phyloP scores from a whole-genome alignment of 53 echinoderm and acorn worm genomes.

The Echinometra lucunter region DNA sequence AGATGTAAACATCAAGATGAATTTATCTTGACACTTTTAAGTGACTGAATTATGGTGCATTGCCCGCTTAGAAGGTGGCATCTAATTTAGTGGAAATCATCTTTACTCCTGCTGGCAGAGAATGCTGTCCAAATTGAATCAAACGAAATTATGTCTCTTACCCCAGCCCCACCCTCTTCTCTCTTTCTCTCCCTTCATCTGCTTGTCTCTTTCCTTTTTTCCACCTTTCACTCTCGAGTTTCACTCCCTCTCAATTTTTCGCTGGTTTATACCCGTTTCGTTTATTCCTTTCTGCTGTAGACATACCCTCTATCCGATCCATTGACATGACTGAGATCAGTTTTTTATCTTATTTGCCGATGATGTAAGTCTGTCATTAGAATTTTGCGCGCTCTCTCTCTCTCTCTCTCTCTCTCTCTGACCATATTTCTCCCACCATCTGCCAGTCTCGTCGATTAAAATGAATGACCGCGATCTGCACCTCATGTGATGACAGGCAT shows the following conservation, averaged over 20 bases:
- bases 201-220: neutral
- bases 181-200: neutral
- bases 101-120: slow-evolving; percentile 38
- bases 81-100: slow-evolving; percentile 19
- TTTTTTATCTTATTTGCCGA: neutral
- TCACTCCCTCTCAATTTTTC: neutral
- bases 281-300: neutral
- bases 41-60: neutral
- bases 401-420: neutral
- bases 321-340: neutral
- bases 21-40: slow-evolving; percentile 42
- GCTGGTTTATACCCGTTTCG: neutral
- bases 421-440: slow-evolving; percentile 11
- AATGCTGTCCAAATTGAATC: neutral
- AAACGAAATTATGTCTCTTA: neutral
- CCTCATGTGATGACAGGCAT: slow-evolving; percentile 26
- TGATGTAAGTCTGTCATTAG: neutral
- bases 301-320: neutral
- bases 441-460: neutral
- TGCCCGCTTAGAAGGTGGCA: slow-evolving; percentile 17
- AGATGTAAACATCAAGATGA: neutral
- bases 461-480: neutral
- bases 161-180: neutral
- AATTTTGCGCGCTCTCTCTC: neutral
- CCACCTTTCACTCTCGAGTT: neutral